These are phyloP conservation scores for Philopedon plagiatum DNA, from an alignment of 2,888 invertebrate species.

Conservation along the genomic window DNA sequence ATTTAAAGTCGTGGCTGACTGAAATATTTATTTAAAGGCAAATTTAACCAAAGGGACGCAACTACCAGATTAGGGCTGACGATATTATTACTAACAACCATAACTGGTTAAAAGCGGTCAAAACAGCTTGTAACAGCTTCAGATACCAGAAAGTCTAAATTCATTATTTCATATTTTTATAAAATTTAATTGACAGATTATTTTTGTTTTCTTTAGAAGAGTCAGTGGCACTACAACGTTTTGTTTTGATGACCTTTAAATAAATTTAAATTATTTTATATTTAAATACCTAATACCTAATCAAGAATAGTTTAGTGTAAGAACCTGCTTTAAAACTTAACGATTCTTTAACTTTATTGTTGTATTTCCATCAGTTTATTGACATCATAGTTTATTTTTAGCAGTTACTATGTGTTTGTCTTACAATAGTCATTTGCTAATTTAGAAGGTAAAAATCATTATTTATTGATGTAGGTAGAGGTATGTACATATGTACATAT, in stretches of 20 bases:
- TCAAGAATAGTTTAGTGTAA: background rate
- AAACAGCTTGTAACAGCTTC: no score
- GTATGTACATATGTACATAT: no score
- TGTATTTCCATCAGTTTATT: background rate
- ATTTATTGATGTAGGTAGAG: background rate
- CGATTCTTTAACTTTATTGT: background rate
- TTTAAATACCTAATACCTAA: background rate
- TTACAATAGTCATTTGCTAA: background rate
- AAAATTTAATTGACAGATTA: no score
- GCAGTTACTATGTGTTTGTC: background rate
- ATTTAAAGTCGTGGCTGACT: no score
- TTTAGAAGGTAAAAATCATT: background rate
- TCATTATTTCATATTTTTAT: no score
- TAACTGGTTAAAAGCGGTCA: no score
- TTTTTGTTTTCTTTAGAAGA: background rate
- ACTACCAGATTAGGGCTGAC: no score
- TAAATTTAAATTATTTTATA: background rate
- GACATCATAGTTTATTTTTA: slow-evolving; percentile 2
- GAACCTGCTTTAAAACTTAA: background rate
- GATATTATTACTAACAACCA: no score
- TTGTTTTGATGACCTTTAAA: background rate
- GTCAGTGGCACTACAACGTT: background rate
- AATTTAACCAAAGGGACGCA: no score
- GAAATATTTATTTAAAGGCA: no score
- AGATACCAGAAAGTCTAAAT: no score